phyloP scores from a whole-genome alignment of 2,888 invertebrate genomes.

The Agonopterix arenella region DNA sequence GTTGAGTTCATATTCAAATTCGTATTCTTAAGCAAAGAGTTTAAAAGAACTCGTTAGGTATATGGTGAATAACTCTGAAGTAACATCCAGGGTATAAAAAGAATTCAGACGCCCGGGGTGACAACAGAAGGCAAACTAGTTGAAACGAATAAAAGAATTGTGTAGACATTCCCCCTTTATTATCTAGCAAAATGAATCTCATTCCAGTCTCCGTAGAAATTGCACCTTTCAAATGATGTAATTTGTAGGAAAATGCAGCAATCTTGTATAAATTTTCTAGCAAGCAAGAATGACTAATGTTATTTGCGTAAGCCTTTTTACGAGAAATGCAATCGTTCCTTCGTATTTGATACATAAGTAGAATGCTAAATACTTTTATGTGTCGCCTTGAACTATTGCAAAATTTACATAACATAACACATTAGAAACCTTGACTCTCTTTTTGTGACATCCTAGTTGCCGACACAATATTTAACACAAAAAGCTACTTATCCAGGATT shows the following conservation, averaged over 20 bases:
- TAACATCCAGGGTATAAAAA: constrained; percentile 9
- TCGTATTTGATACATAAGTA: not conserved
- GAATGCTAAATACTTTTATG: constrained; percentile 2
- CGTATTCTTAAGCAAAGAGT: too few relatives aligned
- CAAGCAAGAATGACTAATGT: not conserved
- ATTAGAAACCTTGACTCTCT: constrained; percentile 6
- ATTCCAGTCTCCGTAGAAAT: too few relatives aligned
- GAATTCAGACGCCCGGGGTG: constrained; percentile 53
- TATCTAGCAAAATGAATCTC: too few relatives aligned
- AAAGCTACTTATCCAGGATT: too few relatives aligned
- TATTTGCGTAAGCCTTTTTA: constrained; percentile 5
- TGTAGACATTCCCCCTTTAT: constrained; percentile 30
- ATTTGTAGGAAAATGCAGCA: constrained; percentile 2
- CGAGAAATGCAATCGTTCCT: not conserved
- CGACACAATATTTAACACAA: constrained; percentile 4
- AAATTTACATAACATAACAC: constrained; percentile 4
- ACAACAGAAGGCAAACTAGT: constrained; percentile 51
- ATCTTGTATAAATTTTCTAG: not conserved
- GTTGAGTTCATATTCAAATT: too few relatives aligned
- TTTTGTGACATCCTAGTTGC: not conserved
- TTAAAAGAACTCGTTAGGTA: too few relatives aligned
- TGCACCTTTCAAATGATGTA: too few relatives aligned
- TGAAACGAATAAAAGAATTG: constrained; percentile 35
- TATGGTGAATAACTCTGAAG: too few relatives aligned
- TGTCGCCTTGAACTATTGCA: constrained; percentile 6